These are phyloP conservation scores for Drosophila nr. perissopoda DNA, from an alignment of 2,888 invertebrate genomes.

Conservation along the genomic window DNA sequence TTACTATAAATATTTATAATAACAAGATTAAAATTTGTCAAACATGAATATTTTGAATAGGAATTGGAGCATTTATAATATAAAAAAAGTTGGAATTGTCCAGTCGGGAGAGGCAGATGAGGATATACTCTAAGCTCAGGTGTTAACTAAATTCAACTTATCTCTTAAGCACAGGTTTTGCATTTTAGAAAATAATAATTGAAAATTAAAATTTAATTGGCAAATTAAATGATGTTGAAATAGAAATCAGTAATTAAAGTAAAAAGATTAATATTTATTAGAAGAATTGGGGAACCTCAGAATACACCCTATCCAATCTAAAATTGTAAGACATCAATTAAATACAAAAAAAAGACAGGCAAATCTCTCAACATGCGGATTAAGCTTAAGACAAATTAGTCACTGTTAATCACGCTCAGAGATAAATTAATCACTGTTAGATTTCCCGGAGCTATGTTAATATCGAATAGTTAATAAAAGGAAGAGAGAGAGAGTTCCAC, in stretches of 20 bases:
- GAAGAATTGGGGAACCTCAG: neutral
- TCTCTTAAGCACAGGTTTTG: neutral
- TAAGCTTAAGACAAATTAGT: neutral
- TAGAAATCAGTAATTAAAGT: neutral
- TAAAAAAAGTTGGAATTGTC: neutral
- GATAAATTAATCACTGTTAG: neutral
- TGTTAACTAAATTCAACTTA: neutral
- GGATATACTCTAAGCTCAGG: neutral
- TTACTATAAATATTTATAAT: neutral
- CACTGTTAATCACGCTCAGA: neutral
- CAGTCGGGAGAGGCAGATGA: neutral
- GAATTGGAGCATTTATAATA: neutral
- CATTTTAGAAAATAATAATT: neutral
- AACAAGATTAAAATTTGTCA: neutral
- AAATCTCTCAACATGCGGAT: neutral
- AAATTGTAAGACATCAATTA: neutral
- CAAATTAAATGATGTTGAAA: neutral
- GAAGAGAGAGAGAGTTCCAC: neutral
- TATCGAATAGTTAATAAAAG: neutral
- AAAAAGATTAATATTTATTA: neutral
- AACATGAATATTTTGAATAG: neutral
- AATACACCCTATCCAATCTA: neutral
- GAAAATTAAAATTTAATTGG: neutral
- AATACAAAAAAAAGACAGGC: neutral
- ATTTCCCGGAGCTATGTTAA: neutral